Base-by-base conservation (phyloP, 2,797 vertebrate genomes). In the Sebastes matsubarae region DNA sequence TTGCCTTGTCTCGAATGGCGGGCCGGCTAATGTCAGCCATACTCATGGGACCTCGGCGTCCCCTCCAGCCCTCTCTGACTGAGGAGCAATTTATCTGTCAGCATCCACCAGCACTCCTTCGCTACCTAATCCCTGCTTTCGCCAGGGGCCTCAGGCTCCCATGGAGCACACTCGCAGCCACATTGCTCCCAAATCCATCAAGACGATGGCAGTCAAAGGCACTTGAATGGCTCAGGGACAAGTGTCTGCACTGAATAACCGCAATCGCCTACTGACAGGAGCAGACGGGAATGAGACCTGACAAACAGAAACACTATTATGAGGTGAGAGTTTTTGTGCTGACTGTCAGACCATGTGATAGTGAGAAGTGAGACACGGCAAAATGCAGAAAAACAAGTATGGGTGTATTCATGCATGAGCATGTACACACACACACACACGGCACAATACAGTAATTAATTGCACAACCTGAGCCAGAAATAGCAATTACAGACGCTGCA, bases 51-150 rank as follows among this genome's bases (percentile, higher is more conserved):
- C 88, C 88, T 77, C 60, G 6, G 72, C 83, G 85, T 93, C 89
- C 89, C 92, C 90, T 94, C 86, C 70, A 80, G 93, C 86, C 79
- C 90, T 87, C 88, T 89, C 85, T 91, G 88, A 93, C 90, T 81
- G 93, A 94, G 85, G 90, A 92, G 94, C 93, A 94, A 96, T 96
- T 95, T 94, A 95, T 95, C 95, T 95, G 94, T 96, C 95, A 96
- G 94, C 94, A 86, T 92, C 91, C 88, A 80, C 89, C 83, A 87
- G 87, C 80, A 66, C 91, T 93, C 88, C 89, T 84, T 78, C 69
- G 87, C 88, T 88, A 89, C 91, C 89, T 95, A 94, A 94, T 94
- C 93, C 92, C 90, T 77, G 59, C 85, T 84, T 90, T 86, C 65
- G 75, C 93, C 89, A 63, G 92, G 84, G 93, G 93, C 90, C 71